These are phyloP conservation scores for Epiblema foenella DNA, from an alignment of 2,888 invertebrate species.

Conservation along the genomic window DNA sequence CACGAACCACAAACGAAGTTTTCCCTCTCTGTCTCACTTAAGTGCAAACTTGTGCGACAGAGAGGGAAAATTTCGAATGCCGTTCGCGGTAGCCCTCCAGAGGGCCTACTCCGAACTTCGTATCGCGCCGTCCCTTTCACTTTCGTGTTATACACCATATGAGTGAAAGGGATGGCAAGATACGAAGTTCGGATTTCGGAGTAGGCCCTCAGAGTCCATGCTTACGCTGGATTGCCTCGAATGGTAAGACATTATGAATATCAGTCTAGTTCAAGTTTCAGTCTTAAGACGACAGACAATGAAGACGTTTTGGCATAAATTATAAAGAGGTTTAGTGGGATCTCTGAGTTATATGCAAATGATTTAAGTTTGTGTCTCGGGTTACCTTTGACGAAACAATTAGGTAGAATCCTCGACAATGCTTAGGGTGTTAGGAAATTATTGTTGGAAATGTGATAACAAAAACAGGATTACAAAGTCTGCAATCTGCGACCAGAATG, in stretches of 20 bases:
- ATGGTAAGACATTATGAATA: neutral
- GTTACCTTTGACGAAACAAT: conserved; percentile 24
- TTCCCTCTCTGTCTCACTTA: no score
- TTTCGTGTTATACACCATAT: no score
- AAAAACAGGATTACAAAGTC: neutral
- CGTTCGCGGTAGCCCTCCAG: no score
- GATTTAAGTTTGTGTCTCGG: conserved; percentile 24
- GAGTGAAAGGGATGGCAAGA: no score
- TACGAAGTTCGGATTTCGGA: no score
- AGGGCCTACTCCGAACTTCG: no score
- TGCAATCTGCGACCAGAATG: neutral
- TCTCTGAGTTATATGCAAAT: conserved; percentile 37
- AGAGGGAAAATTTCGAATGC: no score
- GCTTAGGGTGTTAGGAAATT: neutral
- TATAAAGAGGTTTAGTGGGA: conserved; percentile 37
- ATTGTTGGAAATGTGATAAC: neutral
- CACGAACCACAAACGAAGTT: no score
- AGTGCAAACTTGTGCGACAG: no score
- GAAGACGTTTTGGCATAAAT: conserved; percentile 37
- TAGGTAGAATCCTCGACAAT: conserved; percentile 1
- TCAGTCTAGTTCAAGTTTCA: conserved; percentile 27
- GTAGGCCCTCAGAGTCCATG: no score
- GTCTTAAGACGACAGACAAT: conserved; percentile 29
- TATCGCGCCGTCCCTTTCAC: no score
- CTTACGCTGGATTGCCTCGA: neutral